These are phyloP conservation scores for Drosophila lacertosa DNA, from an alignment of 1,140 invertebrate species.

Conservation along the genomic window DNA sequence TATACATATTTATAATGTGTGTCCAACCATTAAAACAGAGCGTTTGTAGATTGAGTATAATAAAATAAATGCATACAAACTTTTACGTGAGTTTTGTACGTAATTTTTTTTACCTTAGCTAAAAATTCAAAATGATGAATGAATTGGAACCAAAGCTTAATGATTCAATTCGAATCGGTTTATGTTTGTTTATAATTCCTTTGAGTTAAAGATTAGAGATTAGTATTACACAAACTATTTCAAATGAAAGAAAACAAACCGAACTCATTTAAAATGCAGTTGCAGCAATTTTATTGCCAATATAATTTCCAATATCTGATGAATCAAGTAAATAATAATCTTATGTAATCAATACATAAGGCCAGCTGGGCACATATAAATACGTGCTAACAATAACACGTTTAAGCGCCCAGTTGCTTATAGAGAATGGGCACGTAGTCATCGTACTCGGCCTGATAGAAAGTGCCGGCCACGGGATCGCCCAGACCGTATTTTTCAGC, in stretches of 20 bases:
- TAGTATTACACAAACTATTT: background rate
- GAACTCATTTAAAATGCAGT: slow-evolving; percentile 8
- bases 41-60: slow-evolving; percentile 37
- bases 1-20: slow-evolving; percentile 16
- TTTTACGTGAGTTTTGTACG: too few species aligned
- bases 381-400: too few species aligned
- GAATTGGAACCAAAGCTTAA: too few species aligned
- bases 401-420: slow-evolving; percentile 71
- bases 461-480: slow-evolving; percentile 93
- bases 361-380: background rate
- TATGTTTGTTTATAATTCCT: too few species aligned
- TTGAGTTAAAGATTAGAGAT: too few species aligned
- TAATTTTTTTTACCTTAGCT: too few species aligned
- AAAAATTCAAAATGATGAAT: too few species aligned
- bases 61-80: slow-evolving; percentile 34
- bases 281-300: slow-evolving; percentile 54
- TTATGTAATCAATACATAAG: slow-evolving; percentile 30
- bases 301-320: background rate
- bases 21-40: slow-evolving; percentile 15
- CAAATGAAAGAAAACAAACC: background rate
- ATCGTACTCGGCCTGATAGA: slow-evolving; percentile 95
- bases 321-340: background rate
- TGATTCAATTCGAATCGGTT: too few species aligned
- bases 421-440: slow-evolving; percentile 91
- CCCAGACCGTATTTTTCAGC: slow-evolving; percentile 90